These are phyloP conservation scores for Rhodophaea formosa DNA, from an alignment of 2,888 invertebrate species.

Conservation along the genomic window DNA sequence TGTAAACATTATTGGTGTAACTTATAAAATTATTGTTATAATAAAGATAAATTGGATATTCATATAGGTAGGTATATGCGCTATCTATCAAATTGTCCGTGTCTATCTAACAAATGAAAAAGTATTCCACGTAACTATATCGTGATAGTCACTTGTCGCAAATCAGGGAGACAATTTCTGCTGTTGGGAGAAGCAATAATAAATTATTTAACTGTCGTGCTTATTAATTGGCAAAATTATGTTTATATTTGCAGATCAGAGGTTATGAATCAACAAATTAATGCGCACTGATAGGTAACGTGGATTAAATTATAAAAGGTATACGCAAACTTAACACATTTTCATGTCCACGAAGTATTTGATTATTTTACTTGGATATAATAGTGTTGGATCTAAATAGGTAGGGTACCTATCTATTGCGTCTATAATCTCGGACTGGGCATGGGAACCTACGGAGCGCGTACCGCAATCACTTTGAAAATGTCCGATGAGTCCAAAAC, in stretches of 20 bases:
- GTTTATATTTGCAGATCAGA: slow-evolving; percentile 1
- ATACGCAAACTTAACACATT: too few relatives aligned
- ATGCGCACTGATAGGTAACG: background rate
- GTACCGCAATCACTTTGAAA: too few relatives aligned
- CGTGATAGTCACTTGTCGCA: slow-evolving; percentile 8
- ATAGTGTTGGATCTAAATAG: too few relatives aligned
- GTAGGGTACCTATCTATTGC: too few relatives aligned
- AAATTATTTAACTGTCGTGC: background rate
- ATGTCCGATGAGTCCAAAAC: too few relatives aligned
- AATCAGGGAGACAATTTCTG: background rate
- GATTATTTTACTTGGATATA: too few relatives aligned
- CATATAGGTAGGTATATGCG: background rate
- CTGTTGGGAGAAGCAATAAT: background rate
- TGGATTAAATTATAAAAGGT: too few relatives aligned
- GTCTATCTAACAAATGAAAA: background rate
- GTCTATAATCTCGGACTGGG: too few relatives aligned
- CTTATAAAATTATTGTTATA: background rate
- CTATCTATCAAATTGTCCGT: too few relatives aligned
- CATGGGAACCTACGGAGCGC: too few relatives aligned
- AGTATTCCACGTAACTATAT: background rate
- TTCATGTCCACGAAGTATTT: too few relatives aligned
- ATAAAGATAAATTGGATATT: background rate
- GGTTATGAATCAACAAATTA: slow-evolving; percentile 2
- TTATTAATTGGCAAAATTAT: slow-evolving; percentile 2
- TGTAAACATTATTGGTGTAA: too few relatives aligned